Evolutionary conservation across 2,113 vertebrate genomes (phyloP).

Genomic region (Donacobius atricapilla): DNA sequence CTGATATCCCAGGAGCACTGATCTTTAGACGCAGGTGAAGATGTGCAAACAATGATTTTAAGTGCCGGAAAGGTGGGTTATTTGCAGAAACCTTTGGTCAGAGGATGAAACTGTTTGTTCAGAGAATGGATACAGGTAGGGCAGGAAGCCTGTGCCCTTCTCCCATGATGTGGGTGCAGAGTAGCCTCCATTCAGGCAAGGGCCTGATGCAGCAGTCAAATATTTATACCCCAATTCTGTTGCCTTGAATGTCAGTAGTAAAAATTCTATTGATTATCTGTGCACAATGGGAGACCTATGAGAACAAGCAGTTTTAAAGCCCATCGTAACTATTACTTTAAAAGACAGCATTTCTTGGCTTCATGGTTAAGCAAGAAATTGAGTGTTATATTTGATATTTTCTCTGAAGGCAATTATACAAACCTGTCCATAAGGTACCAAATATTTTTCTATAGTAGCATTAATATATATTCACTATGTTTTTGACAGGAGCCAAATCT

Average conservation of each 20-base stretch:
- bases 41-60: background rate
- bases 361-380: background rate
- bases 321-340: background rate
- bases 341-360: background rate
- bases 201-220: background rate
- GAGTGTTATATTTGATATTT: background rate
- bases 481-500: background rate
- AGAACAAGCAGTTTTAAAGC: background rate
- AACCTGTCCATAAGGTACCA: background rate
- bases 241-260: background rate
- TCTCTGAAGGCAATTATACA: background rate
- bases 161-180: accelerated
- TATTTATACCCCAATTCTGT: background rate
- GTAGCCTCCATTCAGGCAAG: background rate
- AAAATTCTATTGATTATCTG: background rate
- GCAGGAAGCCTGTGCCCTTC: background rate
- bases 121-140: background rate
- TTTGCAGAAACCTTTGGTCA: background rate
- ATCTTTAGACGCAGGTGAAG: background rate
- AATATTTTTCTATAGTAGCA: background rate
- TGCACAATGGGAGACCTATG: background rate
- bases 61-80: background rate
- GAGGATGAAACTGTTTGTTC: background rate
- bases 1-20: background rate
- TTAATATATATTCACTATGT: background rate